Evolutionary conservation across 1,140 invertebrate species (phyloP), one percentile per base, ranked within the genome.

Genomic region (Centruroides vittatus): DNA sequence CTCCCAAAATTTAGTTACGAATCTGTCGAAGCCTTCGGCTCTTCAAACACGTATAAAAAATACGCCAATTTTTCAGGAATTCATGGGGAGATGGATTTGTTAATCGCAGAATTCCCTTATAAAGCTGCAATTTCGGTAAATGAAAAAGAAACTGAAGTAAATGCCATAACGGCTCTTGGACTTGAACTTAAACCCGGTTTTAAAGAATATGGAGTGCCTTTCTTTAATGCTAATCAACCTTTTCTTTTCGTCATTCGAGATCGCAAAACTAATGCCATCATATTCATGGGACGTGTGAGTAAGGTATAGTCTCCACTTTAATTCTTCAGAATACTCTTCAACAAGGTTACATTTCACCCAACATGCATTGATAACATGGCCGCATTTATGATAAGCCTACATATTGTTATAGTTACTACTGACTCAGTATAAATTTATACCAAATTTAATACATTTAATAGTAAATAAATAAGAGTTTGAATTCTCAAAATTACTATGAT

Each of bases 1-100:
- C 69, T 91, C 4, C 88, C 88, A 0, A 87, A 84, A 70, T 89
- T 90, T 70, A 80, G 83, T 64, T 85, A 89, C 62, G 82, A 86
- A 57, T 23, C 23, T 2, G 23, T 23, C 23, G 23, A 23, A 23
- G 23, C 23, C 2, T 23, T 23, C 23, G 23, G 23, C 23, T 23
- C 23, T 0, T 23, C 23, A 23, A 23, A 23, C 2, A 23, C 23
- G 23, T 82, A 80, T 56, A 78, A 80, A 35, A 78, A 80, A 8
- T 69, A 66, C 0, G 82, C 86, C 3, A 79, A 86, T 67, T 77
- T 90, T 4, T 74, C 79, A 6, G 78, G 79, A n/a, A 80, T 88
- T 47, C 73, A 79, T 3, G 70, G 76, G 10, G 3, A 70, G 60
- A 2, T 71, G 71, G 80, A 57, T 64, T 51, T 83, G 67, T 74